A percentile compares a stretch with the other conserved stretches of the same genome.
phyloP scores from a whole-genome alignment of 2,797 vertebrate species.

The Scyliorhinus canicula region DNA sequence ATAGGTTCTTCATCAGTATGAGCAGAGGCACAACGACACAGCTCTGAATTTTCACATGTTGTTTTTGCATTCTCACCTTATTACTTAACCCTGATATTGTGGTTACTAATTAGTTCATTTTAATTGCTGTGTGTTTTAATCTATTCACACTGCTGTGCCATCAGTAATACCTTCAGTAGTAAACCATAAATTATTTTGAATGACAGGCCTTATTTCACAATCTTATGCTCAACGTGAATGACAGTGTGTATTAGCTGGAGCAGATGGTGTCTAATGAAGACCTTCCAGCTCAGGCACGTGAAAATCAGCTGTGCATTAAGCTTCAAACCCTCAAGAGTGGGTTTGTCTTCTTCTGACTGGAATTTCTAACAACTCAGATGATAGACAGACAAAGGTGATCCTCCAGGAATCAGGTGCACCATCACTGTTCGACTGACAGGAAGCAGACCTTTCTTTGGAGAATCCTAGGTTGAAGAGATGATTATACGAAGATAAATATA shows the following conservation, averaged over 20 bases:
- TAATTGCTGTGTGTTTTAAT: conserved; percentile 26
- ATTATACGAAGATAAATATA: background rate
- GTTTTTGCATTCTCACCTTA: conserved; percentile 9
- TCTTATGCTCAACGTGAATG: background rate
- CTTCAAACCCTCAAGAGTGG: background rate
- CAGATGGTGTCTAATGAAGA: conserved; percentile 29
- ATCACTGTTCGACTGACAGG: background rate
- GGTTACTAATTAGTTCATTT: conserved; percentile 22
- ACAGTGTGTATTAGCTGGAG: background rate
- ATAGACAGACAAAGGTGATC: background rate
- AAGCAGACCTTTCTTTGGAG: background rate
- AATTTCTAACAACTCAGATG: background rate
- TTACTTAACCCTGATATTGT: conserved; percentile 27
- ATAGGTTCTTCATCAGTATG: background rate
- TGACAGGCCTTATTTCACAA: conserved; percentile 25
- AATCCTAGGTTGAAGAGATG: background rate
- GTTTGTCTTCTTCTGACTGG: background rate
- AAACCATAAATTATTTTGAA: conserved; percentile 25
- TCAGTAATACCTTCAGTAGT: conserved; percentile 24
- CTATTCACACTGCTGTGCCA: conserved; percentile 18
- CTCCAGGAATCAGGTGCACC: background rate
- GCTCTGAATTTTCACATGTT: background rate
- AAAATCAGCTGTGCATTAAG: background rate
- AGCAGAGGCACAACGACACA: background rate
- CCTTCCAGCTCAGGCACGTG: background rate